A percentile compares a stretch with the other conserved stretches of the same genome.
Evolutionary conservation across 2,888 invertebrate species (phyloP).

Genomic region (Peribatodes rhomboidaria): DNA sequence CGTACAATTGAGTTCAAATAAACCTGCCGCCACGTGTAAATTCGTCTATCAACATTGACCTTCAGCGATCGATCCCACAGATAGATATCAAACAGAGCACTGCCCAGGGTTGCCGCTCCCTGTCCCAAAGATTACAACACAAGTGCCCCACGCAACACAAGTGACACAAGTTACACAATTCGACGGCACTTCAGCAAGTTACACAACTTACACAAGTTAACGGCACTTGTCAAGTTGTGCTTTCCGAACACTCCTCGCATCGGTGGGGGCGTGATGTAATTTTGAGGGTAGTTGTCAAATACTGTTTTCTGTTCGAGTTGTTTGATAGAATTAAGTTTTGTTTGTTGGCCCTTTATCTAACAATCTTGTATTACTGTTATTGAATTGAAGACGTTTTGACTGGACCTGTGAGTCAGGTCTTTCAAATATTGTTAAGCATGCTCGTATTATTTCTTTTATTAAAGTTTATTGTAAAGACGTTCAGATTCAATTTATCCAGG

Average conservation of each 20-base stretch:
- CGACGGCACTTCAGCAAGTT: slow-evolving; percentile 15
- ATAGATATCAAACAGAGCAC: slow-evolving; percentile 53
- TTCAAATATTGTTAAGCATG: no score
- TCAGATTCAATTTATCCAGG: no score
- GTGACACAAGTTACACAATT: slow-evolving; percentile 13
- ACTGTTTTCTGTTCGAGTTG: slow-evolving; percentile 16
- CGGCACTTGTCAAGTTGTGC: slow-evolving; percentile 23
- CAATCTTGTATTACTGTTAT: slow-evolving; percentile 1
- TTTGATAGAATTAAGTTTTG: slow-evolving; percentile 9
- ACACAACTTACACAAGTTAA: slow-evolving; percentile 23
- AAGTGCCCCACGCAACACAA: background rate
- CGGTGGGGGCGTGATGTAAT: slow-evolving; percentile 16
- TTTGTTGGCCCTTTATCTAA: slow-evolving; percentile 6
- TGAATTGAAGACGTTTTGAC: background rate
- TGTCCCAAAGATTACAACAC: slow-evolving; percentile 10
- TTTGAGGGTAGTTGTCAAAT: slow-evolving; percentile 26
- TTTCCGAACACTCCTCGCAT: slow-evolving; percentile 24
- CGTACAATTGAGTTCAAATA: slow-evolving; percentile 47
- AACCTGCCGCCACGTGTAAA: slow-evolving; percentile 51
- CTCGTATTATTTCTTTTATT: no score
- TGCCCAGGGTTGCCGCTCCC: slow-evolving; percentile 21
- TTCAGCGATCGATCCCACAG: slow-evolving; percentile 56
- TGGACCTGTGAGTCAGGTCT: background rate
- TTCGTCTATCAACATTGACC: slow-evolving; percentile 60
- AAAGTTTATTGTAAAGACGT: no score